Conservation (phyloP, 2,113 vertebrate genomes). For the Neoarius graeffei region DNA sequence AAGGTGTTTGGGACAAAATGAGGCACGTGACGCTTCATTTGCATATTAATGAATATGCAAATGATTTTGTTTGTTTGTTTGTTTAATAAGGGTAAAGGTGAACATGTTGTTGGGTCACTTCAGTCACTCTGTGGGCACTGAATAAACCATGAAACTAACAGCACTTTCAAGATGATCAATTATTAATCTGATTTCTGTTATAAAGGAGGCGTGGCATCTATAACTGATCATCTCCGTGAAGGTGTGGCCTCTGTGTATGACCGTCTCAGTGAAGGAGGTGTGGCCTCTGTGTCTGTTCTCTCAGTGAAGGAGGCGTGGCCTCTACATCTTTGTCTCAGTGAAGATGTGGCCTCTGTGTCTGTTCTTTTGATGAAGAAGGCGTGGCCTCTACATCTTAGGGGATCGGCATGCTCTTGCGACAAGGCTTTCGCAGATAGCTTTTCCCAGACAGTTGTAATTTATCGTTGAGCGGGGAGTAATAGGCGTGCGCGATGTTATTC, state of each 20-base stretch:
- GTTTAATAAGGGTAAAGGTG: background rate
- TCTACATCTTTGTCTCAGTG: background rate
- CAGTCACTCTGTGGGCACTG: background rate
- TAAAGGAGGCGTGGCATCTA: background rate
- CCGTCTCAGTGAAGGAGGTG: background rate
- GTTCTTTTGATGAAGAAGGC: background rate
- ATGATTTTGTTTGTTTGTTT: background rate
- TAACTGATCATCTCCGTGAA: background rate
- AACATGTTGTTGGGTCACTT: background rate
- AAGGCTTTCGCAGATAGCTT: no score
- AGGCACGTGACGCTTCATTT: background rate
- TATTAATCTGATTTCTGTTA: background rate
- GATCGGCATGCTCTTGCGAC: no score
- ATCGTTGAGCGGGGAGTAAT: no score
- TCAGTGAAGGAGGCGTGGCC: background rate
- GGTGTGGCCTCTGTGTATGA: background rate
- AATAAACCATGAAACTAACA: background rate
- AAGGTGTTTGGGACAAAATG: background rate
- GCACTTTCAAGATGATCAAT: background rate
- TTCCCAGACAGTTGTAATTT: no score
- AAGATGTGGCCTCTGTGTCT: background rate
- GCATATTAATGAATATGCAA: background rate
- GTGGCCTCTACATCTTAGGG: background rate
- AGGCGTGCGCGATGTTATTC: no score
- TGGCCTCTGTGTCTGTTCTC: background rate